Conservation (phyloP, 2,113 vertebrate genomes). For the Thinocorus orbignyianus region DNA sequence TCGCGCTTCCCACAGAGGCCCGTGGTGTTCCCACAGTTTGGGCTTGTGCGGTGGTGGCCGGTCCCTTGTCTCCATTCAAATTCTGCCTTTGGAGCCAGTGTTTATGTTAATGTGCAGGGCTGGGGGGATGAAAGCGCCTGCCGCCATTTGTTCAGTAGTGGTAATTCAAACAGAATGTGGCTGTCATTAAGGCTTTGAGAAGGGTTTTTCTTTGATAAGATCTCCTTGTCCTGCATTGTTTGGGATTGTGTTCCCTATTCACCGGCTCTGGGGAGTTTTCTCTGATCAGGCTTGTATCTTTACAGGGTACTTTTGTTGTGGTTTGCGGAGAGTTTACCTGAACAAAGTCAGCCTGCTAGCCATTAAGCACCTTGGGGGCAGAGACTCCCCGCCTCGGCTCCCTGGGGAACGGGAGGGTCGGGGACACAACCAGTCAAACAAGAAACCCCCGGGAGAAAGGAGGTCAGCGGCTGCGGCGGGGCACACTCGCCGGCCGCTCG, state of each 20-base stretch:
- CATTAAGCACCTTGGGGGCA: conserved; percentile 73
- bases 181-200: conserved; percentile 81
- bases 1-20: conserved; percentile 10
- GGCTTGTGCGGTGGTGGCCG: conserved; percentile 11
- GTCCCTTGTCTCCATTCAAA: conserved; percentile 73
- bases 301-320: conserved; percentile 81
- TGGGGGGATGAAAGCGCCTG: conserved; percentile 75
- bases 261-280: conserved; percentile 68
- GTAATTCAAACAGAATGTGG: conserved; percentile 81
- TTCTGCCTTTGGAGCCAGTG: conserved; percentile 72
- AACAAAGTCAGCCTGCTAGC: conserved; percentile 74
- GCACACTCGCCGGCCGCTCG: neutral
- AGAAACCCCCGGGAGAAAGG: conserved; percentile 22
- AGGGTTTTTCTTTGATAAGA: conserved; percentile 81
- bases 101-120: conserved; percentile 76
- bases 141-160: conserved; percentile 83
- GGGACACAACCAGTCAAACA: conserved; percentile 51
- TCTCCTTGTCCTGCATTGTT: conserved; percentile 82
- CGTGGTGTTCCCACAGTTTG: conserved; percentile 46
- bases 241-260: conserved; percentile 76
- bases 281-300: conserved; percentile 79
- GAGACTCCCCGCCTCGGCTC: conserved; percentile 60
- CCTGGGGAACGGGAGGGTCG: neutral
- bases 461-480: neutral
- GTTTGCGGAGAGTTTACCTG: conserved; percentile 79